A percentile compares a stretch with the other conserved stretches of the same genome.
These are phyloP conservation scores for Drosophila lacertosa DNA, from an alignment of 1,140 invertebrate species.

Conservation along the genomic window DNA sequence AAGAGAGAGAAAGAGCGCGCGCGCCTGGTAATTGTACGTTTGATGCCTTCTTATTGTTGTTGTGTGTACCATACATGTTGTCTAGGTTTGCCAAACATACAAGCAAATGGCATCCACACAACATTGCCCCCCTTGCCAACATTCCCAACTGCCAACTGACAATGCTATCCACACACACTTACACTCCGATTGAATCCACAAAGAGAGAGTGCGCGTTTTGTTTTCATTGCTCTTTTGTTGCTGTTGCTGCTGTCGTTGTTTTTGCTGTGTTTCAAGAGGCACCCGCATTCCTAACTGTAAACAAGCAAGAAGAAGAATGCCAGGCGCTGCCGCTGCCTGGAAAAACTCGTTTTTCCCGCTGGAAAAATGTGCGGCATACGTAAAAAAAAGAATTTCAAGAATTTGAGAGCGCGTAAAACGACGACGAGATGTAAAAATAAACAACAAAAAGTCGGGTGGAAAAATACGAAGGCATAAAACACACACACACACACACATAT, in stretches of 20 bases:
- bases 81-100: constrained; percentile 39
- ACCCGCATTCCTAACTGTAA: constrained; percentile 80
- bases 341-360: constrained; percentile 79
- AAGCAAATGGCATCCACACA: constrained; percentile 46
- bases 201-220: constrained; percentile 22
- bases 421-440: constrained; percentile 50
- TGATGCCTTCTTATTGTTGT: constrained; percentile 59
- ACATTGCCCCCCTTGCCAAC: constrained; percentile 24
- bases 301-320: constrained; percentile 71
- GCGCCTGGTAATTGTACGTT: constrained; percentile 53
- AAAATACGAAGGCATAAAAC: constrained; percentile 61
- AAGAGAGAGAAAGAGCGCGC: constrained; percentile 17
- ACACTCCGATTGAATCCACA: constrained; percentile 28
- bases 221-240: constrained; percentile 53
- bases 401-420: constrained; percentile 57
- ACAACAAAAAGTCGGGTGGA: constrained; percentile 58
- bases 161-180: constrained; percentile 36
- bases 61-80: constrained; percentile 16
- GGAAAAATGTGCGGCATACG: constrained; percentile 55
- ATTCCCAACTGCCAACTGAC: no score
- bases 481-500: constrained; percentile 21
- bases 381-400: constrained; percentile 74
- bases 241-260: background rate
- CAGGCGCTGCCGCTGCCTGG: constrained; percentile 63
- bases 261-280: constrained; percentile 38